Base-by-base conservation (phyloP, 2,888 invertebrate genomes). In the Zele albiditarsus region DNA sequence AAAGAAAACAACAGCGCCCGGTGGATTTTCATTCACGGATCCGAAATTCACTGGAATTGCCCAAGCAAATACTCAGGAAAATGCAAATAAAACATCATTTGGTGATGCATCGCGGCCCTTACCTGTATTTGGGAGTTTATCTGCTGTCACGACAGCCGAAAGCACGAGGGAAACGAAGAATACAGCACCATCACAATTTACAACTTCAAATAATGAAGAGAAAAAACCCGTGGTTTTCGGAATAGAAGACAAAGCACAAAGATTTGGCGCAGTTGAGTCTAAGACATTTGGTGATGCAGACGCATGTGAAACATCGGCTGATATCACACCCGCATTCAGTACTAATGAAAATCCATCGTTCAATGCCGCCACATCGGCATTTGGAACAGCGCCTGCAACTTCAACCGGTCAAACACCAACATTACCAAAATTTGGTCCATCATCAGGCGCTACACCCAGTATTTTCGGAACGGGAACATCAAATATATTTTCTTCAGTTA, bases 261-360 rank as follows among this genome's bases (percentile, higher is more conserved):
- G 80, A 2, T 83, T 85, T 67, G 79, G 78, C 1, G 65, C 75
- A 10, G 27, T 67, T 6, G 81, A 80, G 20, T 81, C 77, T 33
- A 84, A 82, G 60, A 46, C 78, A 3, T 87, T 86, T 31, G 82
- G 82, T 8, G 73, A 69, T 27, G 38, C 77, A 0, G 80, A 82
- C n/a, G 20, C 8, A 12, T 79, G 71, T 46, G 85, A 86, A 74
- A 57, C 79, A 14, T 27, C 77, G 5, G 2, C 76, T 25, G 53
- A 75, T 0, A 79, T 78, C 28, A 60, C 78, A 16, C 63, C 78
- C 27, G 77, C 74, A 42, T 82, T 80, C 69, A 78, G 78, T 28
- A 76, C 38, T 57, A 71, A 75, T 46, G 81, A 79, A 0, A 79
- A 80, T 53, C 46, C 81, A 6, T 68, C 81, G 8, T 84, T 85